phyloP scores from a whole-genome alignment of 2,113 vertebrate species.

The Rafetus swinhoei region DNA sequence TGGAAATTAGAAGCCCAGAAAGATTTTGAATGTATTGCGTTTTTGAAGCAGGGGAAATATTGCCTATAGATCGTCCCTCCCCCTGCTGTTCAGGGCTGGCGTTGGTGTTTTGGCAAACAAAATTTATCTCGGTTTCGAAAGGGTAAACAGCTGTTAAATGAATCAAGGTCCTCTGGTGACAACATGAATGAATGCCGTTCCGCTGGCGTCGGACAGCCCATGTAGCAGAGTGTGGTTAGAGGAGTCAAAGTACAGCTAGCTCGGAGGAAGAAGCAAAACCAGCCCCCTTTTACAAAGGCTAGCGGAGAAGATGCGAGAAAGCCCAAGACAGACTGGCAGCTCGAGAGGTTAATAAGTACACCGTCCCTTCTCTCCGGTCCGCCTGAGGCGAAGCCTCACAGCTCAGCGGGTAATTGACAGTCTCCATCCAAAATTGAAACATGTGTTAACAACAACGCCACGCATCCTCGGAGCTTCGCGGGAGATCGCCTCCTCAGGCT shows the following conservation, averaged over 20 bases:
- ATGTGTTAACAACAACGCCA: slow-evolving; percentile 75
- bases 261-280: background rate
- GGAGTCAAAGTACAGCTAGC: slow-evolving; percentile 12
- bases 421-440: slow-evolving; percentile 77
- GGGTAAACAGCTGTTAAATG: slow-evolving; percentile 45
- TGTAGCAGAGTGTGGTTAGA: background rate
- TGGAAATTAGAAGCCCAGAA: background rate
- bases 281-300: background rate
- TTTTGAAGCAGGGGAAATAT: background rate
- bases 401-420: slow-evolving; percentile 78
- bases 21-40: slow-evolving; percentile 15
- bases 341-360: slow-evolving; percentile 70
- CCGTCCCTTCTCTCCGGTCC: slow-evolving; percentile 53
- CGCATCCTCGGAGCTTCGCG: slow-evolving; percentile 64
- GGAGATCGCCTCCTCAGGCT: slow-evolving; percentile 73
- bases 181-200: background rate
- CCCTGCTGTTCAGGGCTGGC: slow-evolving; percentile 30
- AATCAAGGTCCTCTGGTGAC: background rate
- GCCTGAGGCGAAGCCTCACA: slow-evolving; percentile 69
- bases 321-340: background rate
- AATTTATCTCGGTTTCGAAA: background rate
- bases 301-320: background rate
- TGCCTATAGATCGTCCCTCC: background rate
- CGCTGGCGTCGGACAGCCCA: background rate
- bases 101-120: slow-evolving; percentile 31